phyloP scores from a whole-genome alignment of 2,113 vertebrate genomes.

The Syrmaticus mikado region DNA sequence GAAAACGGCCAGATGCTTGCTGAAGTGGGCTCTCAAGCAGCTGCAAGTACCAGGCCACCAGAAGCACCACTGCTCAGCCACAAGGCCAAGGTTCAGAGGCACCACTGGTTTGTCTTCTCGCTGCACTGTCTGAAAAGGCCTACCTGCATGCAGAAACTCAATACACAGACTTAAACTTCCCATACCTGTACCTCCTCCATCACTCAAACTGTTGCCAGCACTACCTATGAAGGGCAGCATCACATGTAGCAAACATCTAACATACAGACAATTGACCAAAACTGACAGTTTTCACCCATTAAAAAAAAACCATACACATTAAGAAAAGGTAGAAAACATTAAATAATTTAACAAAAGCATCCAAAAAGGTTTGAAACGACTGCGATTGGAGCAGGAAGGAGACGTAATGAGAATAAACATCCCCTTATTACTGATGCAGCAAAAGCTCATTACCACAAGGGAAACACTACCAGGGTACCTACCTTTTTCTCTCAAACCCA shows the following conservation, averaged over 20 bases:
- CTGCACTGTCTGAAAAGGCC: neutral
- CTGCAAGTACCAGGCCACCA: neutral
- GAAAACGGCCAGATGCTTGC: rapidly evolving
- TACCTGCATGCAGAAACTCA: neutral
- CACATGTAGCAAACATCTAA: neutral
- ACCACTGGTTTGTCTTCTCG: neutral
- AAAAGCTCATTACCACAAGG: neutral
- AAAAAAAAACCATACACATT: neutral
- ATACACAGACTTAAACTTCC: neutral
- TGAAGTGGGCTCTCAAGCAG: neutral
- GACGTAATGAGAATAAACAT: neutral
- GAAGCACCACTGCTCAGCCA: neutral
- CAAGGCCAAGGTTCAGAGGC: rapidly evolving
- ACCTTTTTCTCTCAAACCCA: neutral
- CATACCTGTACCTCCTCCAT: neutral
- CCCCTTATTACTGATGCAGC: neutral
- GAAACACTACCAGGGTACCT: neutral
- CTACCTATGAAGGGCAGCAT: neutral
- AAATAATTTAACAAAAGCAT: neutral
- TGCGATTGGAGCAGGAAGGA: neutral
- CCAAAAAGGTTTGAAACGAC: neutral
- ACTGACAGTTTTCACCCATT: neutral
- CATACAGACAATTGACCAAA: neutral
- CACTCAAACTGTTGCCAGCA: neutral
- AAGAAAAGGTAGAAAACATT: neutral